Evolutionary conservation across 2,888 invertebrate species (phyloP), one percentile per base, ranked within the genome.

Genomic region (Plebejus argus): DNA sequence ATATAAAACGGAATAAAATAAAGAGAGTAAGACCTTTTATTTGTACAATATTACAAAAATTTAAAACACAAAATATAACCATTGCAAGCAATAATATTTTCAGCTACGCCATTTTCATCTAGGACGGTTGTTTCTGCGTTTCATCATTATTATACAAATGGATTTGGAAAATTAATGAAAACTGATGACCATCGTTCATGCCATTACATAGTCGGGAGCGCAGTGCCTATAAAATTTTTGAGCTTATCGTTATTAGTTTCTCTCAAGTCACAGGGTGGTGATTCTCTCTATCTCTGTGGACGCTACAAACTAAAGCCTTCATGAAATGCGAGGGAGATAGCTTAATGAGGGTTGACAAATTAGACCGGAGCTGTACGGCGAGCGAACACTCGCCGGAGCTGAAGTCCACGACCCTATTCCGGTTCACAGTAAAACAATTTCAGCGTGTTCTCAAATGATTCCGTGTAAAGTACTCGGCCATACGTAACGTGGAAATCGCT

Each of bases 341-440:
- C 86, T 85, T 90, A 89, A 90, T 89, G 88, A 88, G 89, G 86
- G 88, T 88, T 88, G 89, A 89, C 89, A 89, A 90, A 90, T 90
- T 89, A 89, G 88, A 86, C 85, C 85, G 79, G 85, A 85, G 87
- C 86, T 85, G 85, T 85, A 86, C 81, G 83, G 85, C 88, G 84
- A 83, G 84, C 86, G 86, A 88, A 88, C 86, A 86, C 83, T 85
- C 83, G 83, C 81, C 82, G 80, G 81, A 78, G 78, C 76, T 80
- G 79, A 76, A 81, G 78, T 78, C 77, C 72, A 79, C 72, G 78
- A 78, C 78, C 78, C 79, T 80, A 82, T 79, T 83, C 76, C 76
- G 53, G 53, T 35, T 72, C 10, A 20, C 8, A 18, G 33, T 18
- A 7, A 10, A 35, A 45, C 28, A 56, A n/a, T 58, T 33, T n/a